Percentiles rank a stretch among this genome's conserved stretches.
Evolutionary conservation across 2,113 vertebrate species (phyloP).

Genomic region (Tor tambroides): DNA sequence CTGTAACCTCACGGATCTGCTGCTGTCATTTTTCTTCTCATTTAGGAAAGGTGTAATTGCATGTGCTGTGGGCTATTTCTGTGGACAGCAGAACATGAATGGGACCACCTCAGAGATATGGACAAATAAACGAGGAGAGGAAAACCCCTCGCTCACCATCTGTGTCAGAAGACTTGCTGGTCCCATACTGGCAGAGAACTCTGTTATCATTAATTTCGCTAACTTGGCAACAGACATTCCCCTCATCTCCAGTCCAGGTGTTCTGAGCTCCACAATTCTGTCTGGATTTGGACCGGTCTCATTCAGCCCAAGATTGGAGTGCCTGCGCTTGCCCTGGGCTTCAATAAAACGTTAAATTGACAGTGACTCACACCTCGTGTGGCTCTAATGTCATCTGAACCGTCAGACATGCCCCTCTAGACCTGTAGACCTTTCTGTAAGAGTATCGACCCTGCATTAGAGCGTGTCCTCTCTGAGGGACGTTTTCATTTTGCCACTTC

Average conservation of each 20-base stretch:
- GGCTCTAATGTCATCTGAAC: slow-evolving; percentile 18
- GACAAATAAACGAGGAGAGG: slow-evolving; percentile 23
- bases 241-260: not conserved
- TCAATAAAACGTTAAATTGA: slow-evolving; percentile 13
- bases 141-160: not conserved
- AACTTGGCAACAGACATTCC: slow-evolving; percentile 18
- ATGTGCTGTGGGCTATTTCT: not conserved
- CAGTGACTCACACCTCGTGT: not conserved
- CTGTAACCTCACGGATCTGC: not conserved
- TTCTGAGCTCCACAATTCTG: not conserved
- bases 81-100: slow-evolving; percentile 34
- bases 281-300: slow-evolving; percentile 7
- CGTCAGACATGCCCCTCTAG: not conserved
- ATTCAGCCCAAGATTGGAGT: not conserved
- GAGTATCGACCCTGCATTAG: slow-evolving; percentile 28
- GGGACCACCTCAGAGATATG: not conserved
- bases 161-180: slow-evolving; percentile 21
- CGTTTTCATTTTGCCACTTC: slow-evolving; percentile 8
- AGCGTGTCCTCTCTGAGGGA: not conserved
- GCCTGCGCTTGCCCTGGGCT: not conserved
- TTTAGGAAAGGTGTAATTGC: slow-evolving; percentile 37
- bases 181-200: not conserved
- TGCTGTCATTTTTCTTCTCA: not conserved
- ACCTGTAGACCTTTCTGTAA: slow-evolving; percentile 16
- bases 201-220: slow-evolving; percentile 2